These are phyloP conservation scores for Erpetoichthys calabaricus DNA, from an alignment of 2,797 vertebrate genomes.

Conservation along the genomic window DNA sequence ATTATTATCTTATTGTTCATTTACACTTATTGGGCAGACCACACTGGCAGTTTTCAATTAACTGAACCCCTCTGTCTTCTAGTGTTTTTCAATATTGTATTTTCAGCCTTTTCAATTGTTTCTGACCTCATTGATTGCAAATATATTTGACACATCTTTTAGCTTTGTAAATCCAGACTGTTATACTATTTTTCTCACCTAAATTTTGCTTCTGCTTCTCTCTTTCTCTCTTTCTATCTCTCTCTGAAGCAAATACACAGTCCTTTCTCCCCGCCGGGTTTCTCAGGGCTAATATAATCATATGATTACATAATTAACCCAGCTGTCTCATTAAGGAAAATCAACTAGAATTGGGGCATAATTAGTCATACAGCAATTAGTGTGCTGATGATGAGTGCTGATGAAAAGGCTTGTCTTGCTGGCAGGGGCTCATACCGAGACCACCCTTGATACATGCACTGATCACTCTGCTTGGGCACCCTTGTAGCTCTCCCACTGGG, in stretches of 20 bases:
- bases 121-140: no score
- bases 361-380: constrained; percentile 81
- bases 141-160: no score
- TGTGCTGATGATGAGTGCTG: constrained; percentile 61
- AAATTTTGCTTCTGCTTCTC: constrained; percentile 10
- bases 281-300: constrained; percentile 72
- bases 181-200: constrained; percentile 3
- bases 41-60: no score
- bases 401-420: constrained; percentile 52
- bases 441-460: constrained; percentile 37
- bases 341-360: constrained; percentile 79
- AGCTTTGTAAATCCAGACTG: no score
- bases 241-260: constrained; percentile 3
- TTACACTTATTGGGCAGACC: no score
- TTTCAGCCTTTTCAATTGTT: no score
- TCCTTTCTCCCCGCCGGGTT: constrained; percentile 43
- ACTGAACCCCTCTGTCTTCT: no score
- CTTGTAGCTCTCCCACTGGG: not conserved
- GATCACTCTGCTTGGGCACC: not conserved
- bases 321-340: constrained; percentile 82
- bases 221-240: not conserved
- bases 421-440: constrained; percentile 40
- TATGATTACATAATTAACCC: constrained; percentile 84
- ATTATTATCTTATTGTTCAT: no score
- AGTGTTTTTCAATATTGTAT: no score